Conservation (phyloP, 2,888 invertebrate species). For the Nymphalis polychloros region DNA sequence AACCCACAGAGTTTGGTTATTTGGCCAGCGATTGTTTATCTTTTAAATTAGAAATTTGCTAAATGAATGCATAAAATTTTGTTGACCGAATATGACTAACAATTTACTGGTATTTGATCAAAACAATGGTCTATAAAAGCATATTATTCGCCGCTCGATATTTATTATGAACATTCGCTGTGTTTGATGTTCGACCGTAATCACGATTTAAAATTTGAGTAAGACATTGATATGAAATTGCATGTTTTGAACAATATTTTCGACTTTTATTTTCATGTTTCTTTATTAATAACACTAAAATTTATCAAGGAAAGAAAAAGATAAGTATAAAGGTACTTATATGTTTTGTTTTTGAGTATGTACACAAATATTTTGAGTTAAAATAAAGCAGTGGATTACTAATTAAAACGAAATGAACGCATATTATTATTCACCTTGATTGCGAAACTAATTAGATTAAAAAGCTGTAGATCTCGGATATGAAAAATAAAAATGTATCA, state of each 20-base stretch:
- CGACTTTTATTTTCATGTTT: neutral
- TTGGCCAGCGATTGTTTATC: slow-evolving; percentile 16
- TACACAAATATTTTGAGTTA: too few species aligned
- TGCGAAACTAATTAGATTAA: too few species aligned
- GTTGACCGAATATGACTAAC: neutral
- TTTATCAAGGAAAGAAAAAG: too few species aligned
- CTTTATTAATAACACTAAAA: too few species aligned
- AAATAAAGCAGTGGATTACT: too few species aligned
- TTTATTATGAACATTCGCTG: neutral
- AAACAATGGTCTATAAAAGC: neutral
- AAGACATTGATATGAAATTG: neutral
- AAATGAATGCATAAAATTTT: neutral
- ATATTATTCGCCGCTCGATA: neutral
- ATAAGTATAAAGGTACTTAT: too few species aligned
- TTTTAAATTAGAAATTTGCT: slow-evolving; percentile 9
- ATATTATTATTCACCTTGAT: too few species aligned
- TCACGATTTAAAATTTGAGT: neutral
- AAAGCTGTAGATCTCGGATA: too few species aligned
- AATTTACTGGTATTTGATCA: neutral
- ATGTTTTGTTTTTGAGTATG: too few species aligned
- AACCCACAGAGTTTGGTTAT: slow-evolving; percentile 12
- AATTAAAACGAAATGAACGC: too few species aligned
- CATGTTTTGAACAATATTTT: neutral
- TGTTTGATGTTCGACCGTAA: too few species aligned
- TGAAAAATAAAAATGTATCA: too few species aligned